phyloP scores from a whole-genome alignment of 2,888 invertebrate genomes.

The Germaria angustata region DNA sequence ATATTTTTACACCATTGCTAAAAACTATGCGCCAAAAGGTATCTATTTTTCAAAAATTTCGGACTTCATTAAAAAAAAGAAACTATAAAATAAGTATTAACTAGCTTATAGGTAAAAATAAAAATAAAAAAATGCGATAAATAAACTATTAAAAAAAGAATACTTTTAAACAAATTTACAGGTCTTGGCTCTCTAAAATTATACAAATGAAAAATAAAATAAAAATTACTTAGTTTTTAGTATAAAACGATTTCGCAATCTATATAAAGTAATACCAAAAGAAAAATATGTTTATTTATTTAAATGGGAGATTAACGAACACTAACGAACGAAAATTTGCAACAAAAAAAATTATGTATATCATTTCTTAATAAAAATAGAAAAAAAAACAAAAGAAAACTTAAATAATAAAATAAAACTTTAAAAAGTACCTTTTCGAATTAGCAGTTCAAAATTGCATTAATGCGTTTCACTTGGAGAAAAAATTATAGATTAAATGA shows the following conservation, averaged over 20 bases:
- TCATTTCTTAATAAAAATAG: conserved; percentile 14
- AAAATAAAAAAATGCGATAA: conserved; percentile 33
- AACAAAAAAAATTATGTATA: conserved; percentile 8
- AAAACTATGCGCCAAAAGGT: not conserved
- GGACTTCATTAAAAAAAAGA: not conserved
- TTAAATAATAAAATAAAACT: conserved; percentile 55
- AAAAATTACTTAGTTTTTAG: conserved; percentile 55
- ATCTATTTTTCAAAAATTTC: not conserved
- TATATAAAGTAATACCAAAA: conserved; percentile 41
- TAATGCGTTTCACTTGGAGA: conserved; percentile 63
- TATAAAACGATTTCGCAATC: conserved; percentile 63
- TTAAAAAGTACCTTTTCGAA: conserved; percentile 78
- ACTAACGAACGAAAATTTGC: conserved; percentile 40
- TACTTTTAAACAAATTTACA: conserved; percentile 40
- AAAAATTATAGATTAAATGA: conserved; percentile 30
- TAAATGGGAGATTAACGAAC: not conserved
- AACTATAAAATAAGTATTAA: conserved; percentile 75
- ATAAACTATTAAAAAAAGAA: conserved; percentile 27
- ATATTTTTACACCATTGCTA: not conserved
- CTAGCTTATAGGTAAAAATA: conserved; percentile 69
- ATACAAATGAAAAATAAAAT: conserved; percentile 2
- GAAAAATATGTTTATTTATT: not conserved
- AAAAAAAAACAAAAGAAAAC: conserved; percentile 21
- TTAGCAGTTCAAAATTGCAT: conserved; percentile 79
- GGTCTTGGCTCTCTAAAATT: conserved; percentile 42